Percentiles rank a stretch among this genome's conserved stretches.
Evolutionary conservation across 1,140 invertebrate genomes (phyloP).

Genomic region (Palaemon carinicauda): DNA sequence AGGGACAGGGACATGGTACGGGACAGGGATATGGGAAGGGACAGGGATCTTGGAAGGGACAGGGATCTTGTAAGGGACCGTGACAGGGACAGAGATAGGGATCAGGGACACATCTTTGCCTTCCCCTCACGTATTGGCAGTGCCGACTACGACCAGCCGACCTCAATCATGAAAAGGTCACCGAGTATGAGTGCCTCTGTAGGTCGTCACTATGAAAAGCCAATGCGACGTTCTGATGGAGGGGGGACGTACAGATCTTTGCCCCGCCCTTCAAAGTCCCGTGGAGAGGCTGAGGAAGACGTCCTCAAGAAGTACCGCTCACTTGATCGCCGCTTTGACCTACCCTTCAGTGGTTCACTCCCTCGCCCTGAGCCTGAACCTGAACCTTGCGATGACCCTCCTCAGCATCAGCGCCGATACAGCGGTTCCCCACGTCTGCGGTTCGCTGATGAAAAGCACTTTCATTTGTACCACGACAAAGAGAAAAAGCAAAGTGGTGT

Average conservation of each 20-base stretch:
- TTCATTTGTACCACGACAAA: slow-evolving; percentile 58
- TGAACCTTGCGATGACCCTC: slow-evolving; percentile 11
- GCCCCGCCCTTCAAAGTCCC: slow-evolving; percentile 40
- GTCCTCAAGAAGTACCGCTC: slow-evolving; percentile 53
- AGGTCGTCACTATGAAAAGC: slow-evolving; percentile 39
- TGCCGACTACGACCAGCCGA: slow-evolving; percentile 35
- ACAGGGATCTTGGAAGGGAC: neutral
- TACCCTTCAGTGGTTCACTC: slow-evolving; percentile 57
- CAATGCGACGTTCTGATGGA: slow-evolving; percentile 9
- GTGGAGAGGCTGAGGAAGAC: slow-evolving; percentile 37
- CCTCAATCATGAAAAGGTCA: slow-evolving; percentile 54
- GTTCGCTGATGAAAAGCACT: slow-evolving; percentile 55
- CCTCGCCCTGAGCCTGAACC: slow-evolving; percentile 38
- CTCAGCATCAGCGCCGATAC: slow-evolving; percentile 30
- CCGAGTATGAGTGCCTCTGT: slow-evolving; percentile 54
- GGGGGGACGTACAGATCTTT: slow-evolving; percentile 40
- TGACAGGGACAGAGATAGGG: slow-evolving; percentile 15
- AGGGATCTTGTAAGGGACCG: slow-evolving; percentile 18
- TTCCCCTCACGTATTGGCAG: slow-evolving; percentile 25
- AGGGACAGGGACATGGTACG: neutral
- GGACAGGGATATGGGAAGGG: neutral
- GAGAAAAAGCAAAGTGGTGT: slow-evolving; percentile 51
- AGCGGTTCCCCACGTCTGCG: slow-evolving; percentile 44
- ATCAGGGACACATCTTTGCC: slow-evolving; percentile 26
- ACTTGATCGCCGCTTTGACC: slow-evolving; percentile 55